A percentile compares a stretch with the other conserved stretches of the same genome.
Evolutionary conservation across 2,888 invertebrate species (phyloP).

Genomic region (Agonopterix arenella): DNA sequence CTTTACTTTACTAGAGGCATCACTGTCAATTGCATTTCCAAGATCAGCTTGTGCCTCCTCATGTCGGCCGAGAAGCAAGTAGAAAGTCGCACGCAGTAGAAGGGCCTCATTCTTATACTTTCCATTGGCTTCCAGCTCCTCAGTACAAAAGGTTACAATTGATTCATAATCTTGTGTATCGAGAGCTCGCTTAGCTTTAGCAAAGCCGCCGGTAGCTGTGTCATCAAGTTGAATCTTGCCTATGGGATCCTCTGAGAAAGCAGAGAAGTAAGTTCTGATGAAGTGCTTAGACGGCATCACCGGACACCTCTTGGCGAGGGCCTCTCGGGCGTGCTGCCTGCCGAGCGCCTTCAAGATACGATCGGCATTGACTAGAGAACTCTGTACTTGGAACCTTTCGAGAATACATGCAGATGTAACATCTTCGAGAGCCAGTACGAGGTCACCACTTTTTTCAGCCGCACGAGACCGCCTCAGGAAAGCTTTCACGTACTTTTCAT

Average conservation of each 20-base stretch:
- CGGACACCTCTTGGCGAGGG: constrained; percentile 81
- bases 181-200: constrained; percentile 83
- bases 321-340: constrained; percentile 83
- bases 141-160: constrained; percentile 86
- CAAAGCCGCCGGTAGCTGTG: constrained; percentile 77
- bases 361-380: constrained; percentile 89
- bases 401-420: constrained; percentile 94
- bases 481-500: constrained; percentile 93
- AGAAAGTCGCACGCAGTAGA: constrained; percentile 90
- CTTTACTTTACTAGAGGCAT: constrained; percentile 79
- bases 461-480: constrained; percentile 89
- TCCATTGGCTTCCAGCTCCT: constrained; percentile 83
- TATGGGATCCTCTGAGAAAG: constrained; percentile 92
- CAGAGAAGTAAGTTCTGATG: constrained; percentile 90
- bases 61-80: constrained; percentile 86
- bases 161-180: constrained; percentile 85
- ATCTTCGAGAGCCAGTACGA: constrained; percentile 91
- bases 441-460: constrained; percentile 86
- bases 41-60: constrained; percentile 84
- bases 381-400: constrained; percentile 90
- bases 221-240: constrained; percentile 69
- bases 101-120: constrained; percentile 82
- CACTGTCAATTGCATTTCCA: constrained; percentile 80
- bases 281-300: constrained; percentile 91
- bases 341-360: constrained; percentile 91